phyloP scores from a whole-genome alignment of 2,113 vertebrate genomes.

The Sceloporus undulatus region DNA sequence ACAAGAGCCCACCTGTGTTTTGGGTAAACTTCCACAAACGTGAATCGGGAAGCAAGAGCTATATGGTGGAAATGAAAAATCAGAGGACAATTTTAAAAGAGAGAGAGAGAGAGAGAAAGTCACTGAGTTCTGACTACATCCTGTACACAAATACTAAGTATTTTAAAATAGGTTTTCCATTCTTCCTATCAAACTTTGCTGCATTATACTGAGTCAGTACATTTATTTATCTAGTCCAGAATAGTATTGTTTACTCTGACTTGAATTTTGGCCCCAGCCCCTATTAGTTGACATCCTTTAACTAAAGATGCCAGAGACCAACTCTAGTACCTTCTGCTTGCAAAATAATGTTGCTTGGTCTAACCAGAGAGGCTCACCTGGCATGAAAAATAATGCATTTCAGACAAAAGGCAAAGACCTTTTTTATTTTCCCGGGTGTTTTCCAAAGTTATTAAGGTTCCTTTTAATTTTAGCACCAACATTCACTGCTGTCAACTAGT shows the following conservation, averaged over 20 bases:
- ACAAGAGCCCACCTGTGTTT: too few relatives aligned
- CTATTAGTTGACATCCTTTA: background rate
- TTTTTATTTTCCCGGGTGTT: background rate
- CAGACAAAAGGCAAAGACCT: background rate
- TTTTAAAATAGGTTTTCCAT: too few relatives aligned
- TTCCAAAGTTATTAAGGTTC: too few relatives aligned
- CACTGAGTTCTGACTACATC: background rate
- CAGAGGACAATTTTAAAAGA: background rate
- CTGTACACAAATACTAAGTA: too few relatives aligned
- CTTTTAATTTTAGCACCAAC: background rate
- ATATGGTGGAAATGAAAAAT: background rate
- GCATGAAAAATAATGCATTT: background rate
- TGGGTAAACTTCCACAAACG: background rate
- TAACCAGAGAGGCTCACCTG: background rate
- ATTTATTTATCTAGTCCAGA: background rate
- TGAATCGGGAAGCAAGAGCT: background rate
- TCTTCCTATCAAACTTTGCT: background rate
- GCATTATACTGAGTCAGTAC: background rate
- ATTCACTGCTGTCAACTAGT: too few relatives aligned
- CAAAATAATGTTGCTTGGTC: background rate
- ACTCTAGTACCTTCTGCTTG: background rate
- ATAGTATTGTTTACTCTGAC: background rate
- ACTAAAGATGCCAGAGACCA: background rate
- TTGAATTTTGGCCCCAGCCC: background rate
- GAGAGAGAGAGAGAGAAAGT: background rate